Percentiles rank a stretch among this genome's conserved stretches.
These are phyloP conservation scores for Tupaia tana DNA, from an alignment of 2,113 vertebrate genomes.

Conservation along the genomic window DNA sequence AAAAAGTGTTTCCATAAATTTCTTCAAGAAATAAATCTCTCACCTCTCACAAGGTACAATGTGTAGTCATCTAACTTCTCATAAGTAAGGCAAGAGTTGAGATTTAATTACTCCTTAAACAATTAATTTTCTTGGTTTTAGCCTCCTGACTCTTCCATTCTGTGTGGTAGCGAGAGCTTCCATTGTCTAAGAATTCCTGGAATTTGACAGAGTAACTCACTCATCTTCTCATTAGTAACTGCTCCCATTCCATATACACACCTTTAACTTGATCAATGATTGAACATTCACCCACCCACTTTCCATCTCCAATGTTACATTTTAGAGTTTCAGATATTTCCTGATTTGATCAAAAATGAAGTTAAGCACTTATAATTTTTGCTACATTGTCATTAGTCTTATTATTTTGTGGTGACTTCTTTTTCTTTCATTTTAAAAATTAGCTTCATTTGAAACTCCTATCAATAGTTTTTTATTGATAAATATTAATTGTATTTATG, in stretches of 20 bases:
- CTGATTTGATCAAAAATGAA: slow-evolving; percentile 17
- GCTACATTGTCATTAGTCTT: neutral
- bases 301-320: too few relatives aligned
- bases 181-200: slow-evolving; percentile 14
- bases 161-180: neutral
- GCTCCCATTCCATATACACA: neutral
- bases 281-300: too few relatives aligned
- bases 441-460: too few relatives aligned
- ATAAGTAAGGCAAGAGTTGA: neutral
- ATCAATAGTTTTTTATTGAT: too few relatives aligned
- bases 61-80: neutral
- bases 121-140: neutral
- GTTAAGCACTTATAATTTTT: neutral
- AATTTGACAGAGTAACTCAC: neutral
- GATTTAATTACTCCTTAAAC: neutral
- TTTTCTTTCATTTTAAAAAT: too few relatives aligned
- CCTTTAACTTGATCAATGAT: neutral
- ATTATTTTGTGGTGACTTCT: neutral
- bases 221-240: neutral
- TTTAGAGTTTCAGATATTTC: slow-evolving; percentile 16
- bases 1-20: neutral
- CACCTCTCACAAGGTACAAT: neutral
- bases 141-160: neutral
- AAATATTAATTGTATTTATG: too few relatives aligned
- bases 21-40: neutral